These are phyloP conservation scores for Hucho hucho DNA, from an alignment of 2,113 vertebrate genomes.

Conservation along the genomic window DNA sequence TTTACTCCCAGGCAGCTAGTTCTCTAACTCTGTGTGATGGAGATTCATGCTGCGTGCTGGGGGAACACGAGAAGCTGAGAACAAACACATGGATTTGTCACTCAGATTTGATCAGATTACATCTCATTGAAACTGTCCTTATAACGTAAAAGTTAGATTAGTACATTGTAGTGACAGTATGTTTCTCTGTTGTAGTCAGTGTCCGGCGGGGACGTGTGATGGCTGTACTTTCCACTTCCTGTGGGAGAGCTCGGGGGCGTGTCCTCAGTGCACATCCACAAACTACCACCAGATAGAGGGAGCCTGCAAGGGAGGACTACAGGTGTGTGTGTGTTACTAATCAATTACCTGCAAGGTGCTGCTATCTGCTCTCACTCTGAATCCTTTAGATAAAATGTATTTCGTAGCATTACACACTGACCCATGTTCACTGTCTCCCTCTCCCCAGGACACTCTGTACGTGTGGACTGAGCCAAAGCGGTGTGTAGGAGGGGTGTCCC, in stretches of 20 bases:
- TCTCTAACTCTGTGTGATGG: no score
- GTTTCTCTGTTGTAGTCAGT: slow-evolving; percentile 69
- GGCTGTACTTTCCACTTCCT: slow-evolving; percentile 92
- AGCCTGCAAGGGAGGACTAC: slow-evolving; percentile 87
- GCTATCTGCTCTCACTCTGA: no score
- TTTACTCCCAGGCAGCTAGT: no score
- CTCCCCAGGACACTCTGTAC: slow-evolving; percentile 84
- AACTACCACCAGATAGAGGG: slow-evolving; percentile 93
- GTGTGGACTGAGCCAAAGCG: slow-evolving; percentile 93
- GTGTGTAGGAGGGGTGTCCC: slow-evolving; percentile 84
- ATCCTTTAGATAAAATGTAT: no score
- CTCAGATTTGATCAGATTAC: no score
- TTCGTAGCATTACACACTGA: no score
- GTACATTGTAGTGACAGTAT: background rate
- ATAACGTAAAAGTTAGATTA: no score
- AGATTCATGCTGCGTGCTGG: no score
- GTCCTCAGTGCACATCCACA: slow-evolving; percentile 85
- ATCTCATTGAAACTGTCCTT: no score
- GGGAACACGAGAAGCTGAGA: no score
- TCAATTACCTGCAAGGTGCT: no score
- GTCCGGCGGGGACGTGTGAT: slow-evolving; percentile 92
- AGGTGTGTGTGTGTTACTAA: slow-evolving; percentile 71
- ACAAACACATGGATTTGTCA: no score
- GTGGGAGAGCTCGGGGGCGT: slow-evolving; percentile 93
- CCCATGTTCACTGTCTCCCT: background rate